phyloP scores from a whole-genome alignment of 2,888 invertebrate species.

The Cephus nigrinus region DNA sequence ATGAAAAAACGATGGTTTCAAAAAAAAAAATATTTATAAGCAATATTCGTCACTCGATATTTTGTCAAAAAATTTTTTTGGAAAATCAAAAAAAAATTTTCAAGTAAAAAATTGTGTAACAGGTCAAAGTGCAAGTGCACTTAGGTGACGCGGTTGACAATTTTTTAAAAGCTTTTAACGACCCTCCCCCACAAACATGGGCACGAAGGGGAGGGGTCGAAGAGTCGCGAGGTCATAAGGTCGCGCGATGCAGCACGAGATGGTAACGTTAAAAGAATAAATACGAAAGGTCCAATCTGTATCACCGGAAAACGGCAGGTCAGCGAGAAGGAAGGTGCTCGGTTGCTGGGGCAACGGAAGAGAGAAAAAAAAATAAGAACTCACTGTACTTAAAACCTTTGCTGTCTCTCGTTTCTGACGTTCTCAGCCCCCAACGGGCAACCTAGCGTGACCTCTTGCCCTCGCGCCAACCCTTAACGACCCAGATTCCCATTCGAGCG shows the following conservation, averaged over 20 bases:
- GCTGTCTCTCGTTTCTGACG: neutral
- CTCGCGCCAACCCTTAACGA: constrained; percentile 10
- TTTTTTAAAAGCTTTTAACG: neutral
- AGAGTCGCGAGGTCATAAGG: neutral
- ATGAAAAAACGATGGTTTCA: neutral
- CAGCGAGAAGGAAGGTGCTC: constrained; percentile 58
- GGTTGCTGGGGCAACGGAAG: constrained; percentile 49
- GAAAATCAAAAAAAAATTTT: neutral
- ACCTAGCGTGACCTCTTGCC: neutral
- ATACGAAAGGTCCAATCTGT: neutral
- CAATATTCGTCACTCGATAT: neutral
- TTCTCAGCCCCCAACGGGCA: neutral
- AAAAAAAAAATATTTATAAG: neutral
- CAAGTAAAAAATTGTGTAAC: too few species aligned
- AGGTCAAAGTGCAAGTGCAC: neutral
- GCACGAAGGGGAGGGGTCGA: neutral
- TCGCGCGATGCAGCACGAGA: neutral
- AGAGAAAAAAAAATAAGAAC: constrained; percentile 10
- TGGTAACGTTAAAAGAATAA: neutral
- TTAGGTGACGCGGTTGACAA: neutral
- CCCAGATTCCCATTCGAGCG: constrained; percentile 20
- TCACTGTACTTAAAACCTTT: neutral
- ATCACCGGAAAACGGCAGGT: constrained; percentile 36
- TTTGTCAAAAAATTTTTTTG: neutral
- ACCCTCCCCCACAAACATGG: neutral